Evolutionary conservation across 1,140 invertebrate species (phyloP).

Genomic region (Leptonema lineaticorne): DNA sequence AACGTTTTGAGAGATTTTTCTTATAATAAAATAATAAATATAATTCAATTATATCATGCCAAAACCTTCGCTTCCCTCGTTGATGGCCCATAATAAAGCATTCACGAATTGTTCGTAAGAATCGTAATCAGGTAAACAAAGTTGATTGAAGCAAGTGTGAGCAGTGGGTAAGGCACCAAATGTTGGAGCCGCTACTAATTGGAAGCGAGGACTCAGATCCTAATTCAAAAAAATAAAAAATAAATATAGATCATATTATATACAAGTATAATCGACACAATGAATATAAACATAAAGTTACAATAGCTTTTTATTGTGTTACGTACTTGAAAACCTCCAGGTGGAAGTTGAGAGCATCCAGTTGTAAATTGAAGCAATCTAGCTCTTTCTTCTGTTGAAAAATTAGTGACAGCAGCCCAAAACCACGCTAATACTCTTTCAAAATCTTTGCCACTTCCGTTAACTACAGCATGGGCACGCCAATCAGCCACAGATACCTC

Average conservation of each 20-base stretch:
- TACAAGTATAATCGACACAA: not conserved
- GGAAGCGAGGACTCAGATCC: constrained; percentile 87
- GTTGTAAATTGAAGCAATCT: constrained; percentile 93
- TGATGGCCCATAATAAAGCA: constrained; percentile 86
- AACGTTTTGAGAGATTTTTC: too few relatives aligned
- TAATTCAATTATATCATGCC: constrained; percentile 75
- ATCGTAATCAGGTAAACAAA: constrained; percentile 93
- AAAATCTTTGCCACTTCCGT: constrained; percentile 81
- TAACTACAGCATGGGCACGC: constrained; percentile 82
- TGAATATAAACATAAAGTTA: constrained; percentile 6
- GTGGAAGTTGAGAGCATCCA: constrained; percentile 86
- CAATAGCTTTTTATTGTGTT: constrained; percentile 9
- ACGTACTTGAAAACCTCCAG: constrained; percentile 73
- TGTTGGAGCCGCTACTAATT: constrained; percentile 85
- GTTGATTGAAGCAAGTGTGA: constrained; percentile 95
- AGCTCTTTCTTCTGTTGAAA: constrained; percentile 92
- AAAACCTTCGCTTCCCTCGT: constrained; percentile 94
- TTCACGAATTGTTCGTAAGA: constrained; percentile 92
- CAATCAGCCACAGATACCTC: constrained; percentile 90
- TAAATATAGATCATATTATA: not conserved
- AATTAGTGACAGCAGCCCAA: constrained; percentile 90
- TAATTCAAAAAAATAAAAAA: constrained; percentile 47
- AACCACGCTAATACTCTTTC: constrained; percentile 87
- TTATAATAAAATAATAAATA: too few relatives aligned
- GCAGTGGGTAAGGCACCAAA: constrained; percentile 90